Conservation (phyloP, 1,140 invertebrate genomes). For the Gryon sp. region DNA sequence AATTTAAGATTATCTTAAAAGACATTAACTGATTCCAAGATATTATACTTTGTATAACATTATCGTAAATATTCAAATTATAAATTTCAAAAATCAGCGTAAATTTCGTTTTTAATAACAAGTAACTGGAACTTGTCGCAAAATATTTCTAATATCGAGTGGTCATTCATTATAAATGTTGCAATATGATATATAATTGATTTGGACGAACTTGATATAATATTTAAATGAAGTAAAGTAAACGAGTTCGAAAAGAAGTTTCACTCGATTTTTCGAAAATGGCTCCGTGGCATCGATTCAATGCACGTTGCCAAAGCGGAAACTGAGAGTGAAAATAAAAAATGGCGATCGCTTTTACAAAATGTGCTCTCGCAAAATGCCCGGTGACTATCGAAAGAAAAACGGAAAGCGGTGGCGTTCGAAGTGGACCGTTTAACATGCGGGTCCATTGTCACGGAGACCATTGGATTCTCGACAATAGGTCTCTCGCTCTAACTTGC, state of each 20-base stretch:
- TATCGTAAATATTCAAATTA: too few relatives aligned
- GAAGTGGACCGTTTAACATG: slow-evolving; percentile 71
- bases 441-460: slow-evolving; percentile 71
- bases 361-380: slow-evolving; percentile 46
- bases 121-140: too few relatives aligned
- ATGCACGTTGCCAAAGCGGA: slow-evolving; percentile 47
- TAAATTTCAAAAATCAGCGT: too few relatives aligned
- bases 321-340: slow-evolving; percentile 64
- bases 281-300: slow-evolving; percentile 46
- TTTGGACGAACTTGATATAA: too few relatives aligned
- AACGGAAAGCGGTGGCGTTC: slow-evolving; percentile 56
- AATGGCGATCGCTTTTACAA: slow-evolving; percentile 56
- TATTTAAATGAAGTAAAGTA: slow-evolving; percentile 20
- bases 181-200: too few relatives aligned
- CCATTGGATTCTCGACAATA: slow-evolving; percentile 71
- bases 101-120: too few relatives aligned
- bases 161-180: slow-evolving; percentile 7
- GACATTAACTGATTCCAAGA: too few relatives aligned
- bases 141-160: too few relatives aligned
- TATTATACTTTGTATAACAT: too few relatives aligned
- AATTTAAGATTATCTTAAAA: too few relatives aligned
- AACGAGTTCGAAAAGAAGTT: slow-evolving; percentile 29
- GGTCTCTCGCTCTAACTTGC: slow-evolving; percentile 64
- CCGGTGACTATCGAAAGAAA: slow-evolving; percentile 57
- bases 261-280: slow-evolving; percentile 25